Evolutionary conservation across 2,888 invertebrate species (phyloP).

Genomic region (Microplitis manilae): DNA sequence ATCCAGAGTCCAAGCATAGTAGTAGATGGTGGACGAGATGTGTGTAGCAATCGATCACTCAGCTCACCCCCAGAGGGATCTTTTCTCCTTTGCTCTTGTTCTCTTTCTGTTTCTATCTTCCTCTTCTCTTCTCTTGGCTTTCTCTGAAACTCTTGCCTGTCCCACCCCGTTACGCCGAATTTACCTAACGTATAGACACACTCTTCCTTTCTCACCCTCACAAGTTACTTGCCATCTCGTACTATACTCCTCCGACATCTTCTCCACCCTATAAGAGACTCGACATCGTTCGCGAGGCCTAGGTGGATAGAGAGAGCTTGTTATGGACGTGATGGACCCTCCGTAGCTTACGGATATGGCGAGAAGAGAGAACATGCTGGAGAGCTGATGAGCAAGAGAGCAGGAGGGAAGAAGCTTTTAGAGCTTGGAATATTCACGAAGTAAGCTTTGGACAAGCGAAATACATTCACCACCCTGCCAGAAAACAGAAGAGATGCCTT

Average conservation of each 20-base stretch:
- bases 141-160: constrained; percentile 48
- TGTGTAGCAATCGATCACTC: constrained; percentile 65
- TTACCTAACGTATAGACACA: constrained; percentile 68
- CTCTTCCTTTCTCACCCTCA: constrained; percentile 42
- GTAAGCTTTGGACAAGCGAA: constrained; percentile 65
- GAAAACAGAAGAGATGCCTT: constrained; percentile 36
- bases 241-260: constrained; percentile 55
- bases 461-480: constrained; percentile 57
- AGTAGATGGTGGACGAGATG: constrained; percentile 53
- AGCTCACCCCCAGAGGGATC: constrained; percentile 57
- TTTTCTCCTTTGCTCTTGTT: constrained; percentile 40
- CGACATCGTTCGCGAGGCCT: constrained; percentile 57
- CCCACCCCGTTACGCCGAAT: constrained; percentile 60
- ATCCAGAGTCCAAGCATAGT: constrained; percentile 51
- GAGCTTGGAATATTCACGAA: constrained; percentile 72
- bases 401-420: constrained; percentile 67
- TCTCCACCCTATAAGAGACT: constrained; percentile 51
- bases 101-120: constrained; percentile 22
- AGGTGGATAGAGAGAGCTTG: constrained; percentile 62
- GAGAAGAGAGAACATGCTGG: constrained; percentile 39
- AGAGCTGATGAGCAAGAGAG: constrained; percentile 47
- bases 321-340: constrained; percentile 71
- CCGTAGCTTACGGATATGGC: constrained; percentile 61
- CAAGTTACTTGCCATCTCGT: constrained; percentile 46
- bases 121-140: constrained; percentile 48